phyloP scores from a whole-genome alignment of 2,113 vertebrate species.

The Proterorhinus semilunaris region DNA sequence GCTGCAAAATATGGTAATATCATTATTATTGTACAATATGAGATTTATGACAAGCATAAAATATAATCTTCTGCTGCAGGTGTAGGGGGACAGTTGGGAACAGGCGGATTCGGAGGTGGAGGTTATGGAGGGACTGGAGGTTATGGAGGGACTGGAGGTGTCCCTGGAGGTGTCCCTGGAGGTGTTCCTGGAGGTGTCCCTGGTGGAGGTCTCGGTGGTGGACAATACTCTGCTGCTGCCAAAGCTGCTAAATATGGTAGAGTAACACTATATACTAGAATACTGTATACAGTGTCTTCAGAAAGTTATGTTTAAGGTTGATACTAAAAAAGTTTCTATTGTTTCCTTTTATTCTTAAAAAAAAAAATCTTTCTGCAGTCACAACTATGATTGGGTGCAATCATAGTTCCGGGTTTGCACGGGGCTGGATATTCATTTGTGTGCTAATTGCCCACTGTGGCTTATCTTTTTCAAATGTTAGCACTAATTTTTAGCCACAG shows the following conservation, averaged over 20 bases:
- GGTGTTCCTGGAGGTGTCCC: slow-evolving; percentile 19
- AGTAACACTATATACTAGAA: no score
- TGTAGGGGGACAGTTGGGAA: neutral
- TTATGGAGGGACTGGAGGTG: neutral
- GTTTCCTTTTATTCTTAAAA: no score
- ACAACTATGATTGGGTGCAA: no score
- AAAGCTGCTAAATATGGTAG: slow-evolving; percentile 67
- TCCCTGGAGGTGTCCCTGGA: slow-evolving; percentile 15
- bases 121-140: slow-evolving; percentile 16
- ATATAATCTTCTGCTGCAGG: neutral
- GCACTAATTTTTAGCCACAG: no score
- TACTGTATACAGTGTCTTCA: no score
- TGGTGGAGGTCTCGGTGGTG: slow-evolving; percentile 20
- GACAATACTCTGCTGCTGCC: slow-evolving; percentile 50
- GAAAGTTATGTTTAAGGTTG: no score
- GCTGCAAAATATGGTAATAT: slow-evolving; percentile 46
- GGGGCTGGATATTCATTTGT: no score
- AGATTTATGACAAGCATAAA: neutral
- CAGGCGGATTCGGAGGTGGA: neutral
- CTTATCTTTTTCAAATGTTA: no score
- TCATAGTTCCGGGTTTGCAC: no score
- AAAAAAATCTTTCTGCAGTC: no score
- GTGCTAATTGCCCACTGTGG: no score
- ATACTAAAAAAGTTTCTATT: no score
- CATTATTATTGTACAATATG: neutral